phyloP scores from a whole-genome alignment of 2,113 vertebrate species.

The Channa argus region DNA sequence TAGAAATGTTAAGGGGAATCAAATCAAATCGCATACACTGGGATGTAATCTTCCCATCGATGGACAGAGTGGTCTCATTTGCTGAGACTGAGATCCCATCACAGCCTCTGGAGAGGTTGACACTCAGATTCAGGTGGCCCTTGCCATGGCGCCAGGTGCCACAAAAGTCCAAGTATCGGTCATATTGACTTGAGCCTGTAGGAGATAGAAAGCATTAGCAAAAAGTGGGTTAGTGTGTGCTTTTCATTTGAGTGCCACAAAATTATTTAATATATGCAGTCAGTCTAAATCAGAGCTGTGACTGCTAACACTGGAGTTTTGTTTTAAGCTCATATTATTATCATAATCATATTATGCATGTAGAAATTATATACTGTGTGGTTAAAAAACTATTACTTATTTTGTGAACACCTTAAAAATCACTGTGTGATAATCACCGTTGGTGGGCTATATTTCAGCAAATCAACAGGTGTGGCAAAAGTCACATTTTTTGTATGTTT shows the following conservation, averaged over 20 bases:
- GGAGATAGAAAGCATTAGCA: neutral
- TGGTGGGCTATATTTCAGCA: too few relatives aligned
- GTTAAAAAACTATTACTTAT: too few relatives aligned
- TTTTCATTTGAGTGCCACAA: neutral
- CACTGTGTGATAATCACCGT: too few relatives aligned
- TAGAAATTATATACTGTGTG: too few relatives aligned
- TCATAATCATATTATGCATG: too few relatives aligned
- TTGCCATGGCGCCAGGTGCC: conserved; percentile 73
- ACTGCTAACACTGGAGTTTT: too few relatives aligned
- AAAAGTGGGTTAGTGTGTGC: neutral
- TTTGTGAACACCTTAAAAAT: too few relatives aligned
- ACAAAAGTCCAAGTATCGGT: conserved; percentile 68
- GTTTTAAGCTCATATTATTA: too few relatives aligned
- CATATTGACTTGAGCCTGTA: conserved; percentile 56
- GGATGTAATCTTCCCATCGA: conserved; percentile 66
- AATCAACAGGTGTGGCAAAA: too few relatives aligned
- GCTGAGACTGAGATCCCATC: conserved; percentile 62
- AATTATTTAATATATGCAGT: neutral
- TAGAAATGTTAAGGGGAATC: neutral
- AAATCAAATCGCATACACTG: conserved; percentile 4
- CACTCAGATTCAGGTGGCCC: conserved; percentile 1
- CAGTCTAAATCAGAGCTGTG: too few relatives aligned
- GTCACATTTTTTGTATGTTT: too few relatives aligned
- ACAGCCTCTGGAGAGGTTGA: conserved; percentile 71
- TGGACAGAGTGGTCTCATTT: conserved; percentile 60